Percentiles rank a stretch among this genome's conserved stretches.
Conservation (phyloP, 2,888 invertebrate genomes). For the Arctia plantaginis region DNA sequence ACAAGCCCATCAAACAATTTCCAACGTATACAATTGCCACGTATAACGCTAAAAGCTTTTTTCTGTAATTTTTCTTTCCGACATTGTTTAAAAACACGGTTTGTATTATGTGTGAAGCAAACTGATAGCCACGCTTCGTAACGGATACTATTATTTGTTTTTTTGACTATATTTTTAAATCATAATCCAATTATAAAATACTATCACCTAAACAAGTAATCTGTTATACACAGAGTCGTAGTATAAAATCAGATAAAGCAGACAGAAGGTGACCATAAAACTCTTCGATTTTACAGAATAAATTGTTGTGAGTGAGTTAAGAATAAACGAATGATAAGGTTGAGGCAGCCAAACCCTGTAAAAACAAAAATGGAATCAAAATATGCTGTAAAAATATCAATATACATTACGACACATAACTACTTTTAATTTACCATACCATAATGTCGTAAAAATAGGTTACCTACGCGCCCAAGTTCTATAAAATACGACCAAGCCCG, state of each 20-base stretch:
- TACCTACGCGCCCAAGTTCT: slow-evolving; percentile 2
- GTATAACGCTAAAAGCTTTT: slow-evolving; percentile 38
- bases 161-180: not conserved
- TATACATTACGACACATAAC: not conserved
- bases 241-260: not conserved
- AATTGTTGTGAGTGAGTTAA: not conserved
- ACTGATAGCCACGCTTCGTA: not conserved
- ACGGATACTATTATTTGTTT: not conserved
- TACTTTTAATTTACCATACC: not conserved
- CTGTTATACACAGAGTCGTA: not conserved
- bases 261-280: not conserved
- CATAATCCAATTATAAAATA: not conserved
- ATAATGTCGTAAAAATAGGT: not conserved
- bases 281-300: not conserved
- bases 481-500: not conserved
- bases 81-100: slow-evolving; percentile 17
- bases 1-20: slow-evolving; percentile 37
- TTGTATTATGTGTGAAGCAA: not conserved
- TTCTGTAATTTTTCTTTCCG: slow-evolving; percentile 32
- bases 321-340: not conserved
- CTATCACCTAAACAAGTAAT: too few relatives aligned
- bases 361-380: not conserved
- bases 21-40: slow-evolving; percentile 36
- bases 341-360: not conserved
- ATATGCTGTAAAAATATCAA: not conserved